These are phyloP conservation scores for Sapajus apella DNA, from an alignment of 2,113 vertebrate species.

Conservation along the genomic window DNA sequence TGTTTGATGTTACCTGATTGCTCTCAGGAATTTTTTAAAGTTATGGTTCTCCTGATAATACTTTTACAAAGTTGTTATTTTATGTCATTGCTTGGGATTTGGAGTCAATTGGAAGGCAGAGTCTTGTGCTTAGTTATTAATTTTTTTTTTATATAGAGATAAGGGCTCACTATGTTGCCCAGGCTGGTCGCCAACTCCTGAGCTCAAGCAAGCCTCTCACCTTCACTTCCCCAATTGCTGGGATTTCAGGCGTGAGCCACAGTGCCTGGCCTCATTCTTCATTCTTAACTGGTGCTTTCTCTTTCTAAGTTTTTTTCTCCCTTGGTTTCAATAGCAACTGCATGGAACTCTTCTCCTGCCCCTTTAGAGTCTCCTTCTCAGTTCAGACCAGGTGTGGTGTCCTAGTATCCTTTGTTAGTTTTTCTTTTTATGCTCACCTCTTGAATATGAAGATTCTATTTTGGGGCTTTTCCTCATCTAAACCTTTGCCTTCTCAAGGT, in stretches of 20 bases:
- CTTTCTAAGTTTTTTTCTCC: background rate
- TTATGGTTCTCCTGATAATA: background rate
- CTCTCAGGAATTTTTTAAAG: background rate
- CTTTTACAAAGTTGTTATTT: background rate
- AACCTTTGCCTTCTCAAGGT: background rate
- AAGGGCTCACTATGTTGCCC: too few species aligned
- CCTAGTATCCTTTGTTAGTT: background rate
- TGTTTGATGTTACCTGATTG: background rate
- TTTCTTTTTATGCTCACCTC: background rate
- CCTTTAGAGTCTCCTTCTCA: background rate
- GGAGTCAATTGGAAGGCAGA: background rate
- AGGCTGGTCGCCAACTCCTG: too few species aligned
- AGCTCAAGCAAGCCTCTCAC: too few species aligned
- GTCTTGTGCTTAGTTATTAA: background rate
- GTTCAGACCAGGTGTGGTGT: background rate
- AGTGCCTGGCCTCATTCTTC: background rate
- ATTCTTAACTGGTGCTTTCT: background rate
- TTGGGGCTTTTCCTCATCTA: background rate
- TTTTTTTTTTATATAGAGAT: too few species aligned
- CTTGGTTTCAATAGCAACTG: background rate
- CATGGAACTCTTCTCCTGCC: background rate
- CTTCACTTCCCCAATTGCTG: too few species aligned
- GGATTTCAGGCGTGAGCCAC: too few species aligned
- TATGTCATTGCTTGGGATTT: background rate
- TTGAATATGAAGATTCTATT: background rate